Base-by-base conservation (phyloP, 2,888 invertebrate genomes). In the Meteorus cinctellus region DNA sequence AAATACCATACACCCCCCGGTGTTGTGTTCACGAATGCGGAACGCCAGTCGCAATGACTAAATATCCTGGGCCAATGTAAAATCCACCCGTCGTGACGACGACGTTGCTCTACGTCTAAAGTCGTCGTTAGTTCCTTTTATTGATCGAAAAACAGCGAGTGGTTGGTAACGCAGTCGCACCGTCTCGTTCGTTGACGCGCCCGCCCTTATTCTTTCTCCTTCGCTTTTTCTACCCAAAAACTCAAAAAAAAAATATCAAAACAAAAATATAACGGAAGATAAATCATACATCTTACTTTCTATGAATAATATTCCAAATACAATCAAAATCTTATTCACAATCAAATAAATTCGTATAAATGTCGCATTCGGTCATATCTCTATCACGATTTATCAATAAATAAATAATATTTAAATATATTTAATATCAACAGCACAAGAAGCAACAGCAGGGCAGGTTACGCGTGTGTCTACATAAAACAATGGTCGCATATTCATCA, bases 91-190 rank as follows among this genome's bases (percentile, higher is more conserved):
- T 45, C 36, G n/a, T 31, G 36, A 8, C 45, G 48, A 29, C n/a
- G 29, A 69, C 8, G 29, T 19, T 31, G 55, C 55, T 51, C 16
- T 55, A 59, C 31, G 51, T n/a, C 29, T 27, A 68, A 31, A 69
- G 48, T 19, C 31, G 16, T 24, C 51, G 31, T 19, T 51, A 45
- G 45, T 19, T 67, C 36, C 36, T 78, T 77, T 80, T 80, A 80
- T 80, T 80, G 80, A 80, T 80, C 80, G 79, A 34, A 48, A 41
- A 41, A 19, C 19, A 8, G 29, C 5, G 66, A 51, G 55, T 66
- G 72, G 66, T 72, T 67, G 76, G 76, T 77, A 79, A 79, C 80
- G 77, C 80, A 77, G 78, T 75, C 78, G 75, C 75, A 77, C 55
- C 59, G 51, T 16, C 16, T 48, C 65, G 65, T 19, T 63, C 63